phyloP scores from a whole-genome alignment of 1,140 invertebrate species.

The Drosophila lacertosa region DNA sequence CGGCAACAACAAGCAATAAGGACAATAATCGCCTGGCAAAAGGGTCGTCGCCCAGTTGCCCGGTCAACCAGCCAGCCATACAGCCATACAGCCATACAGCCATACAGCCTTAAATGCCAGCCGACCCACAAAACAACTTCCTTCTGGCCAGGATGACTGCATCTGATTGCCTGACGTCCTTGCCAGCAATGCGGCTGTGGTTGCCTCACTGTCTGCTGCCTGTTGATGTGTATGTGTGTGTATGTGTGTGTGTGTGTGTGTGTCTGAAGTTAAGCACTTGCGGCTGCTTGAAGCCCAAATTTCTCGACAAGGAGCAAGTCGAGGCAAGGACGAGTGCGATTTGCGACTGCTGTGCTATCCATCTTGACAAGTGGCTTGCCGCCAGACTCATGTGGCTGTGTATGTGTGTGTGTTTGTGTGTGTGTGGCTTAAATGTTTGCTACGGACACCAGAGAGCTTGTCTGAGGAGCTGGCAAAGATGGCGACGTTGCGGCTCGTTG shows the following conservation, averaged over 20 bases:
- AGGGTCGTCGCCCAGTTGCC: slow-evolving; percentile 63
- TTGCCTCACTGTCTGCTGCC: slow-evolving; percentile 49
- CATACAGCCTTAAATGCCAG: too few species aligned
- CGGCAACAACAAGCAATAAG: slow-evolving; percentile 28
- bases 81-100: too few species aligned
- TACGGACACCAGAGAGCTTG: slow-evolving; percentile 29
- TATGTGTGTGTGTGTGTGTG: slow-evolving; percentile 22
- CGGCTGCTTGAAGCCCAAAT: slow-evolving; percentile 80
- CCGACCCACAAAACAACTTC: slow-evolving; percentile 80
- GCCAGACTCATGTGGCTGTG: slow-evolving; percentile 35
- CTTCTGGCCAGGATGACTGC: slow-evolving; percentile 54
- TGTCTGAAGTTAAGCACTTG: slow-evolving; percentile 81
- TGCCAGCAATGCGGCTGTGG: slow-evolving; percentile 74
- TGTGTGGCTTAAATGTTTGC: slow-evolving; percentile 44
- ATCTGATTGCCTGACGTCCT: slow-evolving; percentile 53
- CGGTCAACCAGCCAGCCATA: too few species aligned
- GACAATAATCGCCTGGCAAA: slow-evolving; percentile 51
- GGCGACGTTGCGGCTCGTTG: slow-evolving; percentile 47
- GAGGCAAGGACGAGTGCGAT: slow-evolving; percentile 4
- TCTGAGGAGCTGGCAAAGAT: slow-evolving; percentile 28
- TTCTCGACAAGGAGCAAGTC: slow-evolving; percentile 49
- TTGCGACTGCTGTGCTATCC: slow-evolving; percentile 64
- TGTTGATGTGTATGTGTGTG: slow-evolving; percentile 27
- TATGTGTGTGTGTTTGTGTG: slow-evolving; percentile 21
- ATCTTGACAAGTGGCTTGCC: slow-evolving; percentile 80